phyloP scores from a whole-genome alignment of 2,113 vertebrate species.

The Phyllostomus hastatus region DNA sequence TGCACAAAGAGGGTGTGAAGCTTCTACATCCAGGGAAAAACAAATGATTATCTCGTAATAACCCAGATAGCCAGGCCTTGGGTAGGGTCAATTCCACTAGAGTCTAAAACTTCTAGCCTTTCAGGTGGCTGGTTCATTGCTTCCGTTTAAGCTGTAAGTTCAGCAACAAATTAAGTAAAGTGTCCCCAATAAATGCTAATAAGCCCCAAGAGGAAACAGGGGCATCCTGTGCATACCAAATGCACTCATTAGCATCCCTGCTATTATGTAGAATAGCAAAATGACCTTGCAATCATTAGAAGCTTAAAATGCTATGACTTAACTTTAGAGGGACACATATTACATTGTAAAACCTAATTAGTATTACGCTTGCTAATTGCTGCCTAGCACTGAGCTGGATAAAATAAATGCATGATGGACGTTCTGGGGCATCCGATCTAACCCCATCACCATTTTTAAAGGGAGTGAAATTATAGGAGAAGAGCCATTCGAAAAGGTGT shows the following conservation, averaged over 20 bases:
- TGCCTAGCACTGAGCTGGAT: conserved; percentile 73
- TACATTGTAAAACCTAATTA: conserved; percentile 85
- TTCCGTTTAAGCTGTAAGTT: conserved; percentile 62
- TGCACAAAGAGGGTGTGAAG: neutral
- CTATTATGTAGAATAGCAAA: conserved; percentile 65
- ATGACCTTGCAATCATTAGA: conserved; percentile 82
- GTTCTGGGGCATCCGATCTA: neutral
- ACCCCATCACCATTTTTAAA: neutral
- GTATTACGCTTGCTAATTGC: conserved; percentile 80
- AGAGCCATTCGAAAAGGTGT: conserved; percentile 48
- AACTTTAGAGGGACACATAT: conserved; percentile 80
- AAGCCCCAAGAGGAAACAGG: conserved; percentile 75
- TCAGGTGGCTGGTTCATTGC: conserved; percentile 64
- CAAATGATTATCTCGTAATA: conserved; percentile 56
- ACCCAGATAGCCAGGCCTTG: neutral
- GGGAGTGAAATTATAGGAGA: conserved; percentile 50
- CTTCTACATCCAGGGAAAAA: neutral
- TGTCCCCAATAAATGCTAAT: conserved; percentile 79
- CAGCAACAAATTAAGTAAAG: conserved; percentile 77
- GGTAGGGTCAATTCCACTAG: conserved; percentile 5
- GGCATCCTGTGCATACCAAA: conserved; percentile 77
- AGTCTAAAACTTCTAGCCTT: conserved; percentile 45
- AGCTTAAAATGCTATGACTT: conserved; percentile 78
- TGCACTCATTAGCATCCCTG: conserved; percentile 79
- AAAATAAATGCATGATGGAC: conserved; percentile 73